Conservation (phyloP, 2,888 invertebrate genomes). For the Pollenia griseotomentosa region DNA sequence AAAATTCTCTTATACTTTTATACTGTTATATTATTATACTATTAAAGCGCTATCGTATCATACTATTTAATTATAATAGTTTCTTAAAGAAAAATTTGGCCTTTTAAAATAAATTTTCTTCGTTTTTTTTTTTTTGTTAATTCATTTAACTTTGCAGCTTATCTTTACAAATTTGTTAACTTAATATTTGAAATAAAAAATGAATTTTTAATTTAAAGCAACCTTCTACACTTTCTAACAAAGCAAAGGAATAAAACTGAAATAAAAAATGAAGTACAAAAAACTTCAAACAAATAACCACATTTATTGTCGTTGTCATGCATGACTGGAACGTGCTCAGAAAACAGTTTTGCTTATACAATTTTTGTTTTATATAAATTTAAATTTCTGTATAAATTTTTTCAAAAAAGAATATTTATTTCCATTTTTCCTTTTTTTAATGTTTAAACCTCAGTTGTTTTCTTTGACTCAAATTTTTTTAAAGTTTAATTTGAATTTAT, state of each 20-base stretch:
- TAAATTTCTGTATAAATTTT: neutral
- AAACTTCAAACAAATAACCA: slow-evolving; percentile 58
- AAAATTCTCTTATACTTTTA: too few species aligned
- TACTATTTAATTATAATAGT: too few species aligned
- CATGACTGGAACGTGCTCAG: slow-evolving; percentile 73
- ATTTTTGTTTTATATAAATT: slow-evolving; percentile 31
- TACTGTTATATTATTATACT: too few species aligned
- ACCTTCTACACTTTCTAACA: slow-evolving; percentile 27
- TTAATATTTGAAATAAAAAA: neutral
- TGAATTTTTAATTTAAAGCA: slow-evolving; percentile 2
- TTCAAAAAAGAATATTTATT: slow-evolving; percentile 23
- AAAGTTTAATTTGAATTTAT: slow-evolving; percentile 58
- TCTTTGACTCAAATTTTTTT: slow-evolving; percentile 26
- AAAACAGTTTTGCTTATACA: slow-evolving; percentile 61
- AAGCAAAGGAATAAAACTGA: neutral
- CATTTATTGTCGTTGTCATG: slow-evolving; percentile 72
- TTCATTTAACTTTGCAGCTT: neutral
- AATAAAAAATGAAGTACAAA: slow-evolving; percentile 33
- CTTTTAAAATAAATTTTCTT: neutral
- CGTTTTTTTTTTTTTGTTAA: neutral
- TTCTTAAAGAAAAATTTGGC: too few species aligned
- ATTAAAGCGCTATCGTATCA: too few species aligned
- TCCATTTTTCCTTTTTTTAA: slow-evolving; percentile 22
- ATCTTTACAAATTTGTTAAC: neutral
- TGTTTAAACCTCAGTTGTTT: slow-evolving; percentile 27